Conservation (phyloP, 2,797 vertebrate genomes). For the Alca torda region DNA sequence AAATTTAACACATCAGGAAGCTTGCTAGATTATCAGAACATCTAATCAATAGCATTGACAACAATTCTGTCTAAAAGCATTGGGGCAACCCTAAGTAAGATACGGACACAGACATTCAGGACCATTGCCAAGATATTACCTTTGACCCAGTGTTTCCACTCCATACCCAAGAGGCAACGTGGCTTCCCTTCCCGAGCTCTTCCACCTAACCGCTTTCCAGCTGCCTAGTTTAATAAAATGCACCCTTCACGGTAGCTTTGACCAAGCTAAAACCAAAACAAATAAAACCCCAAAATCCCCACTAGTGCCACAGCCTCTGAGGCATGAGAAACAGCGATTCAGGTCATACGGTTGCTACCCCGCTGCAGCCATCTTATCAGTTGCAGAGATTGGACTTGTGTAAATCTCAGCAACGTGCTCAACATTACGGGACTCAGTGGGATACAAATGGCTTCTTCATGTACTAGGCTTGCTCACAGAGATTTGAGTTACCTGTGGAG, state of each 20-base stretch:
- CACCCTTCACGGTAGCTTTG: constrained; percentile 45
- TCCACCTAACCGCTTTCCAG: constrained; percentile 78
- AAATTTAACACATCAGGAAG: constrained; percentile 86
- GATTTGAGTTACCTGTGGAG: constrained; percentile 73
- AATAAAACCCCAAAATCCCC: background rate
- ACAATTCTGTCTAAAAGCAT: constrained; percentile 86
- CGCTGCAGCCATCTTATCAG: constrained; percentile 38
- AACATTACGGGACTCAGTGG: constrained; percentile 71
- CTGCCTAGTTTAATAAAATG: constrained; percentile 67
- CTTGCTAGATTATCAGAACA: constrained; percentile 82
- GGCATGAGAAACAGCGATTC: constrained; percentile 25
- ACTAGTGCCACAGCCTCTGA: constrained; percentile 18
- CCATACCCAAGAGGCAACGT: constrained; percentile 73
- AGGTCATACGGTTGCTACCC: constrained; percentile 39
- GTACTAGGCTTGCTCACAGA: constrained; percentile 78
- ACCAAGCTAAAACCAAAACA: constrained; percentile 40
- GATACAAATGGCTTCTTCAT: constrained; percentile 91
- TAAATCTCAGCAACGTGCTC: constrained; percentile 73
- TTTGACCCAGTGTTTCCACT: constrained; percentile 79
- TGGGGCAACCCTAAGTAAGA: constrained; percentile 68
- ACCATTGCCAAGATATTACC: constrained; percentile 77
- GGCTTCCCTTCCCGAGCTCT: constrained; percentile 77
- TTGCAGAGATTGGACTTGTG: constrained; percentile 55
- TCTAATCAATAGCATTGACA: constrained; percentile 92
- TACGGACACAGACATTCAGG: background rate